Conservation (phyloP, 2,888 invertebrate species). For the Coremacera marginata region DNA sequence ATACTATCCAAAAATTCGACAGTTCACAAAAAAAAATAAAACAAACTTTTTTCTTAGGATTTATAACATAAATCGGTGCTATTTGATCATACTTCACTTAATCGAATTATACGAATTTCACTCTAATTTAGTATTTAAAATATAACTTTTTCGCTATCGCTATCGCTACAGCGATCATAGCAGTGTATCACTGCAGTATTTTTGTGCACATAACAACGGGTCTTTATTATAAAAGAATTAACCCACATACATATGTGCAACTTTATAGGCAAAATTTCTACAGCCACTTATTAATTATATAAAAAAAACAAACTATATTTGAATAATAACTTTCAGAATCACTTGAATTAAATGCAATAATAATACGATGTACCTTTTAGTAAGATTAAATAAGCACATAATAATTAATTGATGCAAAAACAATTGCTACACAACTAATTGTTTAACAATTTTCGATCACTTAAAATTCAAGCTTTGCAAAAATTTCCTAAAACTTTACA, state of each 20-base stretch:
- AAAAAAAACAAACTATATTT: background rate
- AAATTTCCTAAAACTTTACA: too few relatives aligned
- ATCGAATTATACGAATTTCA: background rate
- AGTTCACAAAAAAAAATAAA: background rate
- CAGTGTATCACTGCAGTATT: constrained; percentile 50
- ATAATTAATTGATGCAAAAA: too few relatives aligned
- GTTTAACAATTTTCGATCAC: too few relatives aligned
- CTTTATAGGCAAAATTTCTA: constrained; percentile 18
- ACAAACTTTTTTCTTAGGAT: background rate
- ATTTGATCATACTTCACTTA: background rate
- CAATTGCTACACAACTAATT: too few relatives aligned
- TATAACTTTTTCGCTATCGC: too few relatives aligned
- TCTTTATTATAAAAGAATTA: constrained; percentile 18
- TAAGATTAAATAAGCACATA: too few relatives aligned
- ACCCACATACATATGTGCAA: constrained; percentile 29
- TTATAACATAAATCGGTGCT: background rate
- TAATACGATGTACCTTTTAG: too few relatives aligned
- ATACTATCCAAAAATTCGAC: background rate
- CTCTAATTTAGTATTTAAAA: background rate
- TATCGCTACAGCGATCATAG: constrained; percentile 20
- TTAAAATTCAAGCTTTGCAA: too few relatives aligned
- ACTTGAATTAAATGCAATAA: too few relatives aligned
- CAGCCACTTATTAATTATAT: background rate
- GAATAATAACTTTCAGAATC: too few relatives aligned
- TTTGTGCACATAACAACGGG: constrained; percentile 30